Conservation (phyloP, 2,113 vertebrate genomes). For the Ctenomys sociabilis region DNA sequence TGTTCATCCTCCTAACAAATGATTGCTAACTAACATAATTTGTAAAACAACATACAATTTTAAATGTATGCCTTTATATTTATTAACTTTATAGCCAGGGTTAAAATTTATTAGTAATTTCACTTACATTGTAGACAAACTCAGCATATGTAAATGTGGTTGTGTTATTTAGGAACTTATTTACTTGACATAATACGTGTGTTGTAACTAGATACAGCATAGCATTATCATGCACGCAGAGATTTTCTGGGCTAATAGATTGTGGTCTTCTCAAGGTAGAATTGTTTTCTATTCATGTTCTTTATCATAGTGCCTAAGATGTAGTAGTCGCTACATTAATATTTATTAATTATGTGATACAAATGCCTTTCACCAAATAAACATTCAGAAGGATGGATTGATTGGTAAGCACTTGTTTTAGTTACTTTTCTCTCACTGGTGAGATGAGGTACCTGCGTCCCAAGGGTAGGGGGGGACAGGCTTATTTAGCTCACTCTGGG, state of each 20-base stretch:
- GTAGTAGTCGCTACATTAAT: neutral
- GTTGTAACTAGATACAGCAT: neutral
- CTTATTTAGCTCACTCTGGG: no score
- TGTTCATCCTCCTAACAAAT: neutral
- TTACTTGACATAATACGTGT: conserved; percentile 24
- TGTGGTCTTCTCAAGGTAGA: conserved; percentile 30
- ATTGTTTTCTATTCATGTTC: neutral
- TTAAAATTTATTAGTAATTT: conserved; percentile 42
- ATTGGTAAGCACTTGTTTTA: neutral
- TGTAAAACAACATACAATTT: neutral
- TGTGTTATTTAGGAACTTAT: neutral
- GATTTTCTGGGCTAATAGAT: neutral
- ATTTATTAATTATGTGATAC: neutral
- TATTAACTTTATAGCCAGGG: neutral
- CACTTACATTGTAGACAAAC: neutral
- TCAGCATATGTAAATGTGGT: neutral
- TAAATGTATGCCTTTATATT: neutral
- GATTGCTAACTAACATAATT: neutral
- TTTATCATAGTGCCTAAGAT: neutral
- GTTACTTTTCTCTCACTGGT: no score
- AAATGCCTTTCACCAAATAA: neutral
- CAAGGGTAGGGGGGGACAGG: no score
- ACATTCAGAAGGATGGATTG: conserved; percentile 12
- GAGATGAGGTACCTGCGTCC: no score
- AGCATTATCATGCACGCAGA: neutral